Conservation (phyloP, 2,797 vertebrate species). For the Tinamus major region DNA sequence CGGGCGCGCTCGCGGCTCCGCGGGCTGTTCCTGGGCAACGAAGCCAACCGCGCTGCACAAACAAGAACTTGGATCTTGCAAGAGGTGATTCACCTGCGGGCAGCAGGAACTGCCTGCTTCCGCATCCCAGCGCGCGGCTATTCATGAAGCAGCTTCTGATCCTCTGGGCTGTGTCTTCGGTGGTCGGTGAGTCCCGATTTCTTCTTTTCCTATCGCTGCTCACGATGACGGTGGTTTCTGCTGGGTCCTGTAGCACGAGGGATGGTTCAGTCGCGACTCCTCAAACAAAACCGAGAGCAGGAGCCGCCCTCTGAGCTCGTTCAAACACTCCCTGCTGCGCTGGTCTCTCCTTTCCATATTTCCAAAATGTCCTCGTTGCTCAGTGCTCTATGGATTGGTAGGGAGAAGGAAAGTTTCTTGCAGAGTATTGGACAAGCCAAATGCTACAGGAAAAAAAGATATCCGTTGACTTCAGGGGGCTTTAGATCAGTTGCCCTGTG, state of each 20-base stretch:
- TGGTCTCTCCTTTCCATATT: not conserved
- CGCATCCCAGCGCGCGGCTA: not conserved
- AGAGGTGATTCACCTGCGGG: not conserved
- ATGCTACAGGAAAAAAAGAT: not conserved
- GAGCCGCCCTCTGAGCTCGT: not conserved
- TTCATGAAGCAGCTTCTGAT: constrained; percentile 65
- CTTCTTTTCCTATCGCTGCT: rapidly evolving
- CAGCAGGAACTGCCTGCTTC: not conserved
- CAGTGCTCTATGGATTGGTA: not conserved
- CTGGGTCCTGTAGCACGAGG: not conserved
- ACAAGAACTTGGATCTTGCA: not conserved
- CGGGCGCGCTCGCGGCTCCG: not conserved
- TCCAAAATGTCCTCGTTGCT: not conserved
- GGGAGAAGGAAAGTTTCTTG: not conserved
- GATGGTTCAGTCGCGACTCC: rapidly evolving
- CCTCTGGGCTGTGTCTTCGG: constrained; percentile 19
- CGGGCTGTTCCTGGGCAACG: not conserved
- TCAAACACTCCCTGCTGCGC: not conserved
- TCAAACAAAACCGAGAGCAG: not conserved
- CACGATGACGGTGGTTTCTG: rapidly evolving
- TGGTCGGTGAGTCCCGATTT: constrained; percentile 55
- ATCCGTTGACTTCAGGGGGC: not conserved
- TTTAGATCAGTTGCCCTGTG: not conserved
- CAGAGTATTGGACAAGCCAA: not conserved
- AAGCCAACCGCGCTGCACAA: not conserved